Conservation (phyloP, 2,888 invertebrate species). For the Campoletis raptor region DNA sequence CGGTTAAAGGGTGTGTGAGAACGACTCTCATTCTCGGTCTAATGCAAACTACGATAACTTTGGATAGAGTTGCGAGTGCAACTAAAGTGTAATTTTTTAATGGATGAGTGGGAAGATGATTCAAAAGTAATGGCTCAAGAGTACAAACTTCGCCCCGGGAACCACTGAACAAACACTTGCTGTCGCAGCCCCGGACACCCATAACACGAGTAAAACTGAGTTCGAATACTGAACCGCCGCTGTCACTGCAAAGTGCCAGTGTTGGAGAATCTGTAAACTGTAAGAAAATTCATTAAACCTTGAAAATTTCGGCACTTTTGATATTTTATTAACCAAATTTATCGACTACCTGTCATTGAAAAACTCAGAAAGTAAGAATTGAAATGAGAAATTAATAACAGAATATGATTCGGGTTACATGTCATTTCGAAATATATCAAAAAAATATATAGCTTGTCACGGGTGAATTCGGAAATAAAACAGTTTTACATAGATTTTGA, state of each 20-base stretch:
- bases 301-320: no score
- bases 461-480: no score
- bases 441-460: no score
- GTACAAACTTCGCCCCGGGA: slow-evolving; percentile 97
- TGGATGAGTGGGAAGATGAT: slow-evolving; percentile 87
- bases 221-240: slow-evolving; percentile 98
- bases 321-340: no score
- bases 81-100: slow-evolving; percentile 92
- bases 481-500: neutral
- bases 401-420: no score
- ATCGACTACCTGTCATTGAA: no score
- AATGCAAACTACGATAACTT: slow-evolving; percentile 93
- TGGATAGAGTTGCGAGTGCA: slow-evolving; percentile 97
- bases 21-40: slow-evolving; percentile 92
- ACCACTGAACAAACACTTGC: slow-evolving; percentile 98
- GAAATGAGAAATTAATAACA: no score
- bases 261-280: slow-evolving; percentile 91
- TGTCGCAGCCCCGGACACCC: slow-evolving; percentile 95
- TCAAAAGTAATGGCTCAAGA: slow-evolving; percentile 89
- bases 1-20: slow-evolving; percentile 91
- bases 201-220: slow-evolving; percentile 95
- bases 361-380: no score
- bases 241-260: slow-evolving; percentile 94
- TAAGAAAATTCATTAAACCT: slow-evolving; percentile 3
- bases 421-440: no score